phyloP scores from a whole-genome alignment of 1,140 invertebrate species.

The Tachypleus tridentatus region DNA sequence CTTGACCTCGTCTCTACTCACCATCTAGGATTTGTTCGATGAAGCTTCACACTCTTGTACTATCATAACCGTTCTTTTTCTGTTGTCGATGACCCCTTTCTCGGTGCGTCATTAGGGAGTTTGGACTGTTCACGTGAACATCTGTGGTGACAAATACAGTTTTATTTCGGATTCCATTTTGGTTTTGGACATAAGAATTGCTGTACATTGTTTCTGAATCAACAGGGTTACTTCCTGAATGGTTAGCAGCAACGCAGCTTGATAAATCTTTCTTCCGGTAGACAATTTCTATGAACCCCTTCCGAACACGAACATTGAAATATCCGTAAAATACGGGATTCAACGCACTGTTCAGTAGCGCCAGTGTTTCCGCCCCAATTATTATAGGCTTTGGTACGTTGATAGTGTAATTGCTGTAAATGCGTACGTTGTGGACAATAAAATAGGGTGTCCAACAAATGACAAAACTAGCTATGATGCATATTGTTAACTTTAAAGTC shows the following conservation, averaged over 20 bases:
- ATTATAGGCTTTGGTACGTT: conserved; percentile 32
- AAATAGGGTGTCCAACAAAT: conserved; percentile 40
- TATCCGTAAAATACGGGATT: conserved; percentile 38
- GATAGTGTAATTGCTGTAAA: conserved; percentile 35
- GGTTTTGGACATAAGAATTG: no score
- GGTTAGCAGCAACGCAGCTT: conserved; percentile 16
- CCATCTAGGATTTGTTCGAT: no score
- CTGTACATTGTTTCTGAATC: no score
- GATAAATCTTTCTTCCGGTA: conserved; percentile 14
- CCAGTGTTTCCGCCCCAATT: conserved; percentile 34
- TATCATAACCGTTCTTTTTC: no score
- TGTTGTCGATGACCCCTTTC: no score
- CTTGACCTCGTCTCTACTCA: no score
- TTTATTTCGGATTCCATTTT: no score
- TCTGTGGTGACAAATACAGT: no score
- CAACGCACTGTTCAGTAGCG: conserved; percentile 36
- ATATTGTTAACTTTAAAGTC: conserved; percentile 35
- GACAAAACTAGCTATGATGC: conserved; percentile 35
- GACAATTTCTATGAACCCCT: conserved; percentile 17
- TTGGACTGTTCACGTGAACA: no score
- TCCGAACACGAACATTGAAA: conserved; percentile 32
- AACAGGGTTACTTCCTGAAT: no score
- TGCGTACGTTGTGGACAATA: conserved; percentile 31
- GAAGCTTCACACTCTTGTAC: no score
- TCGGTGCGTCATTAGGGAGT: no score